A percentile compares a stretch with the other conserved stretches of the same genome.
Conservation (phyloP, 2,113 vertebrate genomes). For the Oncorhynchus nerka region DNA sequence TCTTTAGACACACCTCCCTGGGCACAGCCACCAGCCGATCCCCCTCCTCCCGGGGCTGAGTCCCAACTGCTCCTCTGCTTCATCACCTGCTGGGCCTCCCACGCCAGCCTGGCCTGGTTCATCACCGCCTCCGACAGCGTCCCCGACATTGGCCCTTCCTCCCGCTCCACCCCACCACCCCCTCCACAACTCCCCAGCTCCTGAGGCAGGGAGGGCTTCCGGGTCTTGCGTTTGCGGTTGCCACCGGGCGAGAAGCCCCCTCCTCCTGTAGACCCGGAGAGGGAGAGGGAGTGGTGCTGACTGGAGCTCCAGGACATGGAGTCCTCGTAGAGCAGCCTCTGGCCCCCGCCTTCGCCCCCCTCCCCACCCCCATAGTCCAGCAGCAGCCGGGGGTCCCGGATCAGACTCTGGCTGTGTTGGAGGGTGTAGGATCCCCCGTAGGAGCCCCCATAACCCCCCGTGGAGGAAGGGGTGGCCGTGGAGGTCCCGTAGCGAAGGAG, state of each 20-base stretch:
- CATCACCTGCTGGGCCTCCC: slow-evolving; percentile 94
- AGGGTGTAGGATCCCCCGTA: slow-evolving; percentile 88
- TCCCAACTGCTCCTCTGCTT: slow-evolving; percentile 94
- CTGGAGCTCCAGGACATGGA: slow-evolving; percentile 83
- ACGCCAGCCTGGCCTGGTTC: slow-evolving; percentile 84
- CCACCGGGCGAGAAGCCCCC: slow-evolving; percentile 80
- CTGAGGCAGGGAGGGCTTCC: slow-evolving; percentile 85
- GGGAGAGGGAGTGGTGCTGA: slow-evolving; percentile 85
- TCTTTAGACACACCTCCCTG: slow-evolving; percentile 64
- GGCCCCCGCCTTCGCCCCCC: slow-evolving; percentile 59
- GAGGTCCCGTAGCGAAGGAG: slow-evolving; percentile 80
- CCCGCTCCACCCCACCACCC: slow-evolving; percentile 46
- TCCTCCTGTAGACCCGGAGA: slow-evolving; percentile 33
- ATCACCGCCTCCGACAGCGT: slow-evolving; percentile 80
- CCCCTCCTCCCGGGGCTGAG: slow-evolving; percentile 75
- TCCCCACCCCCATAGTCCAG: slow-evolving; percentile 89
- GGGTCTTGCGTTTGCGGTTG: slow-evolving; percentile 89
- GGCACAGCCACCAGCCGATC: slow-evolving; percentile 50
- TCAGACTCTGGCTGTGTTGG: slow-evolving; percentile 86
- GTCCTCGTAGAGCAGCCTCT: slow-evolving; percentile 79
- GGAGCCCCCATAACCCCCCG: slow-evolving; percentile 68
- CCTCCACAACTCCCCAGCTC: slow-evolving; percentile 62
- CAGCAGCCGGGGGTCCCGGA: slow-evolving; percentile 82
- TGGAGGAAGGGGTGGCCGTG: slow-evolving; percentile 45
- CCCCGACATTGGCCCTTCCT: slow-evolving; percentile 48